phyloP scores from a whole-genome alignment of 2,797 vertebrate genomes.

The Zenarchopterus dispar region DNA sequence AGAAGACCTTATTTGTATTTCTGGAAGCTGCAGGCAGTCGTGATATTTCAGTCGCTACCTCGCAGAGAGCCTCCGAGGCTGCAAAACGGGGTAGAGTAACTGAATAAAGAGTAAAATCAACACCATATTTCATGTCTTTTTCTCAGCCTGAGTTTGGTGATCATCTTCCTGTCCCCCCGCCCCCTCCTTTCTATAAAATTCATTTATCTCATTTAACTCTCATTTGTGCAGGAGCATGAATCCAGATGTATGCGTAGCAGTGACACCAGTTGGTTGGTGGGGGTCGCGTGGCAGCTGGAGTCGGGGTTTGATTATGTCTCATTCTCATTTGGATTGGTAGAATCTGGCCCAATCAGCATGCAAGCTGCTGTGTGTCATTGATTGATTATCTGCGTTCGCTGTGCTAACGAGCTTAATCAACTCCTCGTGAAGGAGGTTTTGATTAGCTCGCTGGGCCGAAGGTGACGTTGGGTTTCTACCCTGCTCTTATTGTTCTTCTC shows the following conservation, averaged over 20 bases:
- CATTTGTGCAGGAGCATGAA: constrained; percentile 9
- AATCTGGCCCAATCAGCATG: constrained; percentile 58
- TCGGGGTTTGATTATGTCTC: constrained; percentile 57
- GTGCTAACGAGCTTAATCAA: constrained; percentile 77
- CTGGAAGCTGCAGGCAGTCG: neutral
- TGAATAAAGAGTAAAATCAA: constrained; percentile 7
- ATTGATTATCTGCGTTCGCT: constrained; percentile 77
- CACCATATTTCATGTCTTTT: constrained; percentile 14
- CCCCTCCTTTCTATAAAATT: neutral
- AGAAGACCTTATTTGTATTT: neutral
- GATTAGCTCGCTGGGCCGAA: constrained; percentile 69
- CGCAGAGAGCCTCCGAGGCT: neutral
- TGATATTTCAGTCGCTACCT: neutral
- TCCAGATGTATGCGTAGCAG: neutral
- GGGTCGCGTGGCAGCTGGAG: constrained; percentile 5
- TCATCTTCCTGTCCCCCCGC: neutral
- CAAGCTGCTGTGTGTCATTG: constrained; percentile 64
- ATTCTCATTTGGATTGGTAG: constrained; percentile 53
- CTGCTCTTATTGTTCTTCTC: constrained; percentile 9
- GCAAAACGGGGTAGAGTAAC: constrained; percentile 1
- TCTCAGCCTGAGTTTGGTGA: neutral
- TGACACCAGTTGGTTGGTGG: constrained; percentile 14
- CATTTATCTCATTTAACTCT: constrained; percentile 5
- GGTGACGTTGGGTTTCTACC: constrained; percentile 55
- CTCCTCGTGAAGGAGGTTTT: constrained; percentile 68